Evolutionary conservation across 2,888 invertebrate species (phyloP).

Genomic region (Ophonus ardosiacus): DNA sequence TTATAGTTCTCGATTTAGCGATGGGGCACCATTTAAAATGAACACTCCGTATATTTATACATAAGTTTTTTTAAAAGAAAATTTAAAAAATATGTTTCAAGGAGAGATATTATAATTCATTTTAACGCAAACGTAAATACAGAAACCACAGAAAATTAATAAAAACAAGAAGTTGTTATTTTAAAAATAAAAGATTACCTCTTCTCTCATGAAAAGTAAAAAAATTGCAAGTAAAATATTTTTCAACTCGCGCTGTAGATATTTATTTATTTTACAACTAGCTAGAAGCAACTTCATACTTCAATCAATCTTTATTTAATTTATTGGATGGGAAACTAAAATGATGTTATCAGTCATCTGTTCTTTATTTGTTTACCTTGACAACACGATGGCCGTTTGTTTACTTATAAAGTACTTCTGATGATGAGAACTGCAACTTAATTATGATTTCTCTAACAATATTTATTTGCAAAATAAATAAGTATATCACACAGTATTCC

Average conservation of each 20-base stretch:
- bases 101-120: not conserved
- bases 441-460: conserved; percentile 20
- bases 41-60: no score
- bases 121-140: not conserved
- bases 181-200: not conserved
- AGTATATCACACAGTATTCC: not conserved
- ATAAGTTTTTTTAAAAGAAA: not conserved
- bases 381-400: conserved; percentile 13
- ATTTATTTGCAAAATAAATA: conserved; percentile 6
- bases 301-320: conserved; percentile 22
- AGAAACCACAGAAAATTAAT: not conserved
- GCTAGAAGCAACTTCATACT: not conserved
- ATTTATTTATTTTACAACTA: conserved; percentile 11
- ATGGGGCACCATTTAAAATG: no score
- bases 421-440: conserved; percentile 20
- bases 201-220: not conserved
- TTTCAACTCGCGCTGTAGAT: not conserved
- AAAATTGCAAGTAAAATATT: not conserved
- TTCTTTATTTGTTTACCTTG: conserved; percentile 36
- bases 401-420: conserved; percentile 27
- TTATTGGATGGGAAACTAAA: conserved; percentile 20
- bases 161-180: not conserved
- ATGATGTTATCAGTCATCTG: conserved; percentile 30
- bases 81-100: not conserved
- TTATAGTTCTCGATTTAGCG: no score